Evolutionary conservation across 2,797 vertebrate species (phyloP), one percentile per base, ranked within the genome.

Genomic region (Arremon brunneinucha): DNA sequence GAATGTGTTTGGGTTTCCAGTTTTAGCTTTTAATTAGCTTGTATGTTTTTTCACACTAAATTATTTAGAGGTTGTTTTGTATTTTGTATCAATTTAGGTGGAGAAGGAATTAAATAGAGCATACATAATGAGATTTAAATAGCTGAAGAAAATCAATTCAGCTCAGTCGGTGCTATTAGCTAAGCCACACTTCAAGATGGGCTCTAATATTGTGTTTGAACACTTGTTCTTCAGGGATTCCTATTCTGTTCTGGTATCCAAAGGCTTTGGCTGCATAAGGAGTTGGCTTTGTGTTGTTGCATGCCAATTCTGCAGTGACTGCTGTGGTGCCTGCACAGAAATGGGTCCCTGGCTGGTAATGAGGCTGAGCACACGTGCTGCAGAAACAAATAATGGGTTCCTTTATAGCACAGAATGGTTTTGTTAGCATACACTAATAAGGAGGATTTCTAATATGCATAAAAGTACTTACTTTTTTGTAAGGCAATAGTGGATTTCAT

Each of bases 21-120:
- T 67, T 95, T 87, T 93, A 89, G 69, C 64, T 96, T 95, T 94
- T 93, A 94, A 94, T 95, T 95, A 89, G 39, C 35, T 87, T 43
- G 41, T 84, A 44, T 64, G 16, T 52, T 96, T 94, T 94, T 81
- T 76, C 47, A 32, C 44, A 82, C 52, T 95, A 86, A 95, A 93
- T 94, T 92, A 92, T 96, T 95, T 93, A 95, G 28, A 67, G 14
- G 27, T 44, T 72, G 71, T 88, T 96, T 90, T 87, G 85, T 81
- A 80, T 93, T 93, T 68, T 12, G 2, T 81, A 80, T 88, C 46
- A 93, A 71, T 97, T 85, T 92, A 93, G 89, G 79, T 67, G 47
- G 63, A 91, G 83, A 92, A 52, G 65, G 52, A 77, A 93, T 93
- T 93, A 80, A 93, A 70, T 88, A 92, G 91, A 72, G 50, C 74